Base-by-base conservation (phyloP, 2,113 vertebrate genomes). In the Entelurus aequoreus region DNA sequence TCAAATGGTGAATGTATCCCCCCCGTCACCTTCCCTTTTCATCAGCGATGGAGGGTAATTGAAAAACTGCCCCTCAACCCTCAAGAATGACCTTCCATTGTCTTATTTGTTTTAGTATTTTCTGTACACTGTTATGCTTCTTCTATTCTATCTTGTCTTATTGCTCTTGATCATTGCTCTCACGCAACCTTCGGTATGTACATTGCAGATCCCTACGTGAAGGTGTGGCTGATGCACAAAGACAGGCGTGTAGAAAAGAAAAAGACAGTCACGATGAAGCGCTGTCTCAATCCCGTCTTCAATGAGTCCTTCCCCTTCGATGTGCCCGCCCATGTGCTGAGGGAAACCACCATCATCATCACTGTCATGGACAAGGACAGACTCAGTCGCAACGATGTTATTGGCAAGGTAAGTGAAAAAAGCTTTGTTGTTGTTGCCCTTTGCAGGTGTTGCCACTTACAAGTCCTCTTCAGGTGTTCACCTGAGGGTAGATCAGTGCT, bases 191-290 rank as follows among this genome's bases (percentile, higher is more conserved):
- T 15, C 66, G 37, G 63, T 51, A 56, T 76, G 62, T 69, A 51
- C 10, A 5, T 14, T 66, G 44, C 80, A 98, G 97, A 99, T 78
- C 97, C 97, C 58, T 99, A 99, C 0, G 97, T 99, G 77, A 99
- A 99, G 86, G 93, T 98, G 82, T 98, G 97, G 95, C 91, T 98
- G 79, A 99, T 99, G 97, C 94, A 97, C 88, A 99, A 99, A 85
- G 97, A 99, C 88, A 98, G 95, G 82, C 90, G 96, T 12, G 94
- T 99, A 47, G 97, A 99, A 84, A 99, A 99, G 90, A 99, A 98
- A 87, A 99, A 99, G 91, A 99, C 97, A 0, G 94, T 96, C 78
- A 92, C 92, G 0, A 97, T 98, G 91, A 99, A 99, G 86, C 84
- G 96, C 80, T 98, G 96, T 85, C 90, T 99, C 84, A 99, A 99